Evolutionary conservation across 2,888 invertebrate genomes (phyloP), one percentile per base, ranked within the genome.

Genomic region (Keiferia lycopersicella): DNA sequence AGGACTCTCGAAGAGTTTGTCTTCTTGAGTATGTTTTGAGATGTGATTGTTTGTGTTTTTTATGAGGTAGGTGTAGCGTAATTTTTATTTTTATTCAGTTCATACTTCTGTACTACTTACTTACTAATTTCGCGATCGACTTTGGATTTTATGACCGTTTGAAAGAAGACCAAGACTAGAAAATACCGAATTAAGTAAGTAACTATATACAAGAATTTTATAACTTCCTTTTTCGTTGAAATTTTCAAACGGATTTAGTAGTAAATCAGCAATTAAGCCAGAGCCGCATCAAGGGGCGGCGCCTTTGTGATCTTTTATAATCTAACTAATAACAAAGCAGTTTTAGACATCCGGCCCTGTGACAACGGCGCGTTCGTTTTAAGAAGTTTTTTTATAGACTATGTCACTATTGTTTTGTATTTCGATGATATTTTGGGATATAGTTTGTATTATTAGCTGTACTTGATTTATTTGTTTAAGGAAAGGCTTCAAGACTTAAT

Each of bases 181-280:
- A 22, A 11, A 14, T 1, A 10, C 51, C 51, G 11, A 11, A 51
- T 51, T 4, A 51, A 51, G 26, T 26, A 53, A 18, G 20, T 53
- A 53, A 56, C 56, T 56, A 30, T 56, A 18, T 58, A 58, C 58
- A 58, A 18, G 18, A 20, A 41, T n/a, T 61, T 66, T 61, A 66
- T 48, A 45, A 48, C 66, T 66, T 66, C 66, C 66, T 20, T 30
- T 51, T 39, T 53, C 38, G 56, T 61, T 34, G 41, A 61, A 65
- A 60, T 61, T 62, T 51, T 63, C 64, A 65, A 65, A 65, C 67
- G 66, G 62, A 71, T 71, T 58, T 41, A 65, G 73, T 65, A 67
- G 74, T 84, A 84, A 86, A 84, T 85, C 81, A 84, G 74, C 79
- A 80, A 83, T 80, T 82, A 84, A 79, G 77, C 71, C 76, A 71